Evolutionary conservation across 2,797 vertebrate genomes (phyloP), one percentile per base, ranked within the genome.

Genomic region (Picus viridis): DNA sequence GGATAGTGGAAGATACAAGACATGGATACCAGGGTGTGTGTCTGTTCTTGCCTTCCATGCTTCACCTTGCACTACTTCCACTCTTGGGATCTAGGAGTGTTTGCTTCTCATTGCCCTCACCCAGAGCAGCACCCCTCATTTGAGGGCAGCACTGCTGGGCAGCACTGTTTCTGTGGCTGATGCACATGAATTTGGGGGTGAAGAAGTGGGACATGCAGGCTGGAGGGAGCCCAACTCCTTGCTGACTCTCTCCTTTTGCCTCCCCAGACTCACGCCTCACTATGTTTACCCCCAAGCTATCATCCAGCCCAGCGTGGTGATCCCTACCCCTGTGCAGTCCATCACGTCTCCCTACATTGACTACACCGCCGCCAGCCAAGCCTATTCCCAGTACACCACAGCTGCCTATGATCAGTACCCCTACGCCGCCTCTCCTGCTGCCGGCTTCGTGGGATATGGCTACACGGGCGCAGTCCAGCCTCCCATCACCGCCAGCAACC

Each of bases 341-440:
- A 96, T 99, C 90, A 97, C 97, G 36, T 98, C 98, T 74, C 98
- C 98, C 9, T 99, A 98, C 96, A 97, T 99, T 51, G 99, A 99
- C 96, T 99, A 99, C 98, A 97, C 97, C 4, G 89, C 98, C 0
- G 97, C 98, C 74, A 97, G 97, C 88, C 97, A 97, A n/a, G 98
- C 98, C 97, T 99, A 99, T 22, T 94, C 97, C 69, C 99, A 99
- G 96, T 99, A 99, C 76, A 97, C 98, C 87, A 97, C 98, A 24
- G 98, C 98, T 59, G 96, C 98, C 97, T 99, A 98, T 6, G 99
- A 99, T 75, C 99, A 99, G 98, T 99, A 99, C 91, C 99, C 99
- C 0, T 99, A 99, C 2, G 98, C 99, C 3, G 98, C 98, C 64
- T 99, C 99, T 1, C 99, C 99, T 0, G 97, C 97, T 9, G 89